Evolutionary conservation across 2,113 vertebrate genomes (phyloP).

Genomic region (Anser brachyrhynchus): DNA sequence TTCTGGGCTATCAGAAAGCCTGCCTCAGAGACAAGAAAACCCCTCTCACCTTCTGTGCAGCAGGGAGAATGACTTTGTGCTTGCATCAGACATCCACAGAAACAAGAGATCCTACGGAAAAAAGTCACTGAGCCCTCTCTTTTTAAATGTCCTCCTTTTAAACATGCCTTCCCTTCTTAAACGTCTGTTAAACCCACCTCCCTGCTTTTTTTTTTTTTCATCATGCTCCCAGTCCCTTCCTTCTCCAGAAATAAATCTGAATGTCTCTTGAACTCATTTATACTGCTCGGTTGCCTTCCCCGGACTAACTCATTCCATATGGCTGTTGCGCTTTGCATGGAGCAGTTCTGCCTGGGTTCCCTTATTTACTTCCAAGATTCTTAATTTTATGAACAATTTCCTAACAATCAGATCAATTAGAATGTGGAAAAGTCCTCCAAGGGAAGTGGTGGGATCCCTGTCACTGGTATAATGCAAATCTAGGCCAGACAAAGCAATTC

Average conservation of each 20-base stretch:
- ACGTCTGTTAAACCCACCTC: slow-evolving; percentile 8
- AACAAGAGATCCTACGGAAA: background rate
- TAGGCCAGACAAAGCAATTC: slow-evolving; percentile 4
- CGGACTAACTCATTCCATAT: slow-evolving; percentile 72
- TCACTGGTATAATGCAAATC: background rate
- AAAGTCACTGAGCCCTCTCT: background rate
- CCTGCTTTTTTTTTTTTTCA: background rate
- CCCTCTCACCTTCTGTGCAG: background rate
- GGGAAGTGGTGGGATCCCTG: slow-evolving; percentile 53
- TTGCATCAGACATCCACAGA: fast-evolving
- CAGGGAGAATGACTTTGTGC: background rate
- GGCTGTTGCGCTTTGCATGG: background rate
- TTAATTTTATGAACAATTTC: slow-evolving; percentile 81
- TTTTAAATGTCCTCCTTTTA: background rate
- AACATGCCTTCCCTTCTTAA: background rate
- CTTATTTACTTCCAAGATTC: slow-evolving; percentile 59
- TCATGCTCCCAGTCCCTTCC: background rate
- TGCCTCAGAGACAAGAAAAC: background rate
- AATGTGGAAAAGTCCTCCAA: slow-evolving; percentile 59
- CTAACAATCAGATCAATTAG: slow-evolving; percentile 76
- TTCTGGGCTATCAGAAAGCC: background rate
- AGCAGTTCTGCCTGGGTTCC: slow-evolving; percentile 50
- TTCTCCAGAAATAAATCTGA: slow-evolving; percentile 69
- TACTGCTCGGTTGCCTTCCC: slow-evolving; percentile 46
- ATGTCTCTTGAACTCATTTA: slow-evolving; percentile 73